phyloP scores from a whole-genome alignment of 2,797 vertebrate species.

The Onychomys leucogaster region DNA sequence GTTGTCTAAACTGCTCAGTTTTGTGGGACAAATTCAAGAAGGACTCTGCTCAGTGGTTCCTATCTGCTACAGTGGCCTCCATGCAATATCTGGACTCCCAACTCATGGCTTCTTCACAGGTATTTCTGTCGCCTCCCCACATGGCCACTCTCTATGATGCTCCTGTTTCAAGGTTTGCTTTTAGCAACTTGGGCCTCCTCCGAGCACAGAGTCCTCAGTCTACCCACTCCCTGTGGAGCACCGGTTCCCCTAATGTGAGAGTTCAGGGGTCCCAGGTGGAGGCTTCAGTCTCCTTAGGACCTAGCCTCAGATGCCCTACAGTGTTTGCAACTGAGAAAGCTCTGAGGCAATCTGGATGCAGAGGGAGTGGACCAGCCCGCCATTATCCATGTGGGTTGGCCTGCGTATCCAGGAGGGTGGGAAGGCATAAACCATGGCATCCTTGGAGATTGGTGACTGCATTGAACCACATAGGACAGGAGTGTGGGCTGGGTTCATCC shows the following conservation, averaged over 20 bases:
- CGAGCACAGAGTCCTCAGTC: neutral
- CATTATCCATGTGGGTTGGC: neutral
- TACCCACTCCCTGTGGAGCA: no score
- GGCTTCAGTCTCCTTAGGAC: neutral
- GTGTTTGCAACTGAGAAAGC: neutral
- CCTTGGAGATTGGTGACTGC: neutral
- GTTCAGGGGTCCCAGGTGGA: no score
- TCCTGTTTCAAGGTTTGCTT: neutral
- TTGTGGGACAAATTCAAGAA: neutral
- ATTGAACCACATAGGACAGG: neutral
- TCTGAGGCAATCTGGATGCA: neutral
- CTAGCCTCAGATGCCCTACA: neutral
- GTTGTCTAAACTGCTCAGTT: neutral
- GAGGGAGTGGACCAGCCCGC: no score
- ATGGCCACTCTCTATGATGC: fast-evolving
- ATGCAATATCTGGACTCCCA: no score
- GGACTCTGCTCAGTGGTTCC: neutral
- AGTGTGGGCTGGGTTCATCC: no score
- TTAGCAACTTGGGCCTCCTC: neutral
- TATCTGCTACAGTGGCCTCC: neutral
- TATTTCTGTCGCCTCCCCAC: fast-evolving
- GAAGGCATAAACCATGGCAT: neutral
- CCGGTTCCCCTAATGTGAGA: neutral
- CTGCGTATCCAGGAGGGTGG: fast-evolving
- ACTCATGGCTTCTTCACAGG: fast-evolving